Evolutionary conservation across 2,797 vertebrate species (phyloP).

Genomic region (Microtus obscurus): DNA sequence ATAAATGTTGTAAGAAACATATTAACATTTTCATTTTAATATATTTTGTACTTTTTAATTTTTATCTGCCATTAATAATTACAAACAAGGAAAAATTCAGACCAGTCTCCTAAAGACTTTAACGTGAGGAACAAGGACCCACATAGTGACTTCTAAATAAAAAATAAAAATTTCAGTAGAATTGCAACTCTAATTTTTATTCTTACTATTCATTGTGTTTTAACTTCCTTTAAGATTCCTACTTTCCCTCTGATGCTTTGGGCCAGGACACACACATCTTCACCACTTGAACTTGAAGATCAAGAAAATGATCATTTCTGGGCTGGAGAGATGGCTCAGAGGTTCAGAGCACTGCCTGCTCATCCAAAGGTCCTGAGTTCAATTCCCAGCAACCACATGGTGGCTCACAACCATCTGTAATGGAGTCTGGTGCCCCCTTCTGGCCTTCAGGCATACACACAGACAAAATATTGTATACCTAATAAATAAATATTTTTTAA

Average conservation of each 20-base stretch:
- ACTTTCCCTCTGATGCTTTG: conserved; percentile 39
- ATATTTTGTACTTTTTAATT: neutral
- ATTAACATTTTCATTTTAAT: conserved; percentile 60
- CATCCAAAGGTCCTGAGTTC: too few species aligned
- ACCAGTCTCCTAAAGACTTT: conserved; percentile 22
- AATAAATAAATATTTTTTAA: too few species aligned
- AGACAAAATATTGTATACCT: too few species aligned
- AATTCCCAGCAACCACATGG: too few species aligned
- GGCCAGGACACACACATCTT: neutral
- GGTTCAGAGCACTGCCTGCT: too few species aligned
- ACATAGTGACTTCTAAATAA: neutral
- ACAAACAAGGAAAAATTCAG: neutral
- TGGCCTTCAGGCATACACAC: too few species aligned
- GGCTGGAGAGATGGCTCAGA: too few species aligned
- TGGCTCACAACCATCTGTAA: too few species aligned
- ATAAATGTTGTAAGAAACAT: conserved; percentile 5
- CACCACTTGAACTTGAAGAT: conserved; percentile 47
- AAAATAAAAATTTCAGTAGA: conserved; percentile 8
- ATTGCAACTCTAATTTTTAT: conserved; percentile 31
- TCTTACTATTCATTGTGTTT: conserved; percentile 32
- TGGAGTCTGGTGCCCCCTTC: too few species aligned
- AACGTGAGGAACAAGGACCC: neutral
- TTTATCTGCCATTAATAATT: conserved; percentile 1
- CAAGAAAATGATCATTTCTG: conserved; percentile 13
- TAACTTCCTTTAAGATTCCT: conserved; percentile 44